Percentiles rank a stretch among this genome's conserved stretches.
Conservation (phyloP, 1,140 invertebrate species). For the Lerema accius region DNA sequence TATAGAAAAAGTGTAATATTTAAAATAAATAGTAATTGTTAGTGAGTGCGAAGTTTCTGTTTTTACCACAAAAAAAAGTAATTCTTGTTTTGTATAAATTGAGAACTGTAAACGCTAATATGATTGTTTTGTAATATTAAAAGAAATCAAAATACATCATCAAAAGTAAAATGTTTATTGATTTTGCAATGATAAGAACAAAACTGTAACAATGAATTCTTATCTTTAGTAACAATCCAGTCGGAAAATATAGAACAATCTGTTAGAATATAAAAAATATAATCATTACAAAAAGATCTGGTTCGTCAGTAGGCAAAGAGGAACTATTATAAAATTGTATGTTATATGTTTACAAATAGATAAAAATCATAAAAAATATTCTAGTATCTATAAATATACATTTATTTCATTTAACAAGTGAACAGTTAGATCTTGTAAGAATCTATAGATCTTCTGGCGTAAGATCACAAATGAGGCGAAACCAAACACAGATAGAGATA, state of each 20-base stretch:
- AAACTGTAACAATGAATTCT: background rate
- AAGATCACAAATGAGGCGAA: background rate
- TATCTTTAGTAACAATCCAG: background rate
- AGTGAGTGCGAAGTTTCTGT: conserved; percentile 2
- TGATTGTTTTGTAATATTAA: background rate
- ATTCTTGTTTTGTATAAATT: background rate
- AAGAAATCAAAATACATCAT: background rate
- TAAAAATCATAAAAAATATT: background rate
- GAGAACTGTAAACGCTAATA: background rate
- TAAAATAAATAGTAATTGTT: conserved; percentile 55
- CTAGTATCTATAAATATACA: background rate
- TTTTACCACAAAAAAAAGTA: background rate
- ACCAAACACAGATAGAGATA: background rate
- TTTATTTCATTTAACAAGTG: background rate
- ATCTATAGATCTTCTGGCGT: background rate
- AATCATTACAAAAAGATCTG: background rate
- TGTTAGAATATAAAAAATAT: background rate
- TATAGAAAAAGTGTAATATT: conserved; percentile 61
- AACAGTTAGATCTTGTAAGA: background rate
- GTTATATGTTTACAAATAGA: background rate
- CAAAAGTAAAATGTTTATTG: background rate
- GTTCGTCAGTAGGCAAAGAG: background rate
- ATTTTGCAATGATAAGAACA: background rate
- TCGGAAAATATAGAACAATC: background rate
- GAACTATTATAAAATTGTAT: background rate